Base-by-base conservation (phyloP, 2,797 vertebrate genomes). In the Muscicapa comitata region DNA sequence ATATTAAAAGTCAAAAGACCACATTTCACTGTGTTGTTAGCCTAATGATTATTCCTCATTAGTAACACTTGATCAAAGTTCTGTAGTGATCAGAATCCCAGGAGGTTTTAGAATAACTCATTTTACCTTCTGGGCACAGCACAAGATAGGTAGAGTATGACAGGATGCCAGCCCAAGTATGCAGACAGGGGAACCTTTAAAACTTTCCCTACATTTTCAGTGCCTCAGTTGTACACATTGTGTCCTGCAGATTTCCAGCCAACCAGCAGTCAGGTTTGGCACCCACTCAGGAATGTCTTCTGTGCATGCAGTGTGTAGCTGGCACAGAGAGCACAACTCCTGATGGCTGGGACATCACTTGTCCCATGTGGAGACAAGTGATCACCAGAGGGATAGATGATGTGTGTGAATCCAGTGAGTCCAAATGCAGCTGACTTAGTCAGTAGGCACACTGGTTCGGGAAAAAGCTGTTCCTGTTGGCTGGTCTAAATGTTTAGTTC, bases 361-460 rank as follows among this genome's bases (percentile, higher is more conserved):
- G 17, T 81, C 54, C 45, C 13, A 0, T 13, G 18, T 51, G 62
- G 6, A 24, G 47, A 45, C 45, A 45, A 13, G 45, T 23, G 45
- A 23, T 47, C 43, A 11, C 40, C 58, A 13, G 7, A 1, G 12
- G 35, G 48, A 25, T 10, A 12, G 14, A 29, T 18, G 62, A 42
- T 50, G n/a, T 66, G 4, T 1, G 0, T 78, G 28, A 51, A 35
- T 51, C 17, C 54, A 33, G 25, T 28, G 42, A 77, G 17, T 37
- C 28, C 33, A 45, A 50, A 57, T 0, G 1, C 47, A 65, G 28
- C 51, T 48, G 37, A 17, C 33, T 86, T 63, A 9, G 12, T 70
- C 28, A 6, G 0, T 2, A 0, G 43, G 42, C 42, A 23, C n/a
- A 13, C 17, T 63, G 50, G 11, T 50, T 57, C 4, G 4, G 29